These are phyloP conservation scores for Parnassius glacialis DNA, from an alignment of 2,888 invertebrate genomes.

Conservation along the genomic window DNA sequence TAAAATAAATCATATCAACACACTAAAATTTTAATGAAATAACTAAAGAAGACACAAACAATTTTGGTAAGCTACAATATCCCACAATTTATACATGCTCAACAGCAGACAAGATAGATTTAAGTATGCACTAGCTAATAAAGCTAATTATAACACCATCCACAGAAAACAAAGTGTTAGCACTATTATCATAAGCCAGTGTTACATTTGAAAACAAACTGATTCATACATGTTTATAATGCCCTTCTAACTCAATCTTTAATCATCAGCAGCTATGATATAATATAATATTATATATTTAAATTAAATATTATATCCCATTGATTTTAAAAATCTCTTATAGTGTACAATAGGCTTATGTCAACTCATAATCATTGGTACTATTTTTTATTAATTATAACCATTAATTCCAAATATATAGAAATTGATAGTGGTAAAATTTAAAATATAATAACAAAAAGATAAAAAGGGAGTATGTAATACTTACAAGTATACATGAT, in stretches of 20 bases:
- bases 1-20: not conserved
- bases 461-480: not conserved
- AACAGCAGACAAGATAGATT: conserved; percentile 39
- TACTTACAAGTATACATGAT: conserved; percentile 21
- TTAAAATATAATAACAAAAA: too few species aligned
- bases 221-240: conserved; percentile 27
- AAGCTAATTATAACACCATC: conserved; percentile 54
- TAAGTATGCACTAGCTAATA: conserved; percentile 59
- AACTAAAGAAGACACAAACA: conserved; percentile 42
- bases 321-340: too few species aligned
- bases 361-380: too few species aligned
- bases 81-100: conserved; percentile 66
- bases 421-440: too few species aligned
- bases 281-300: too few species aligned
- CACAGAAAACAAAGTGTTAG: conserved; percentile 56
- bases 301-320: too few species aligned
- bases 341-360: too few species aligned
- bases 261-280: too few species aligned
- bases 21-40: not conserved
- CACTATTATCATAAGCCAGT: conserved; percentile 46
- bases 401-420: too few species aligned
- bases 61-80: conserved; percentile 57
- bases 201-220: conserved; percentile 34
- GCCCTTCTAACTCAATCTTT: too few species aligned
- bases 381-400: too few species aligned